These are phyloP conservation scores for Ditula angustiorana DNA, from an alignment of 2,888 invertebrate genomes.

Conservation along the genomic window DNA sequence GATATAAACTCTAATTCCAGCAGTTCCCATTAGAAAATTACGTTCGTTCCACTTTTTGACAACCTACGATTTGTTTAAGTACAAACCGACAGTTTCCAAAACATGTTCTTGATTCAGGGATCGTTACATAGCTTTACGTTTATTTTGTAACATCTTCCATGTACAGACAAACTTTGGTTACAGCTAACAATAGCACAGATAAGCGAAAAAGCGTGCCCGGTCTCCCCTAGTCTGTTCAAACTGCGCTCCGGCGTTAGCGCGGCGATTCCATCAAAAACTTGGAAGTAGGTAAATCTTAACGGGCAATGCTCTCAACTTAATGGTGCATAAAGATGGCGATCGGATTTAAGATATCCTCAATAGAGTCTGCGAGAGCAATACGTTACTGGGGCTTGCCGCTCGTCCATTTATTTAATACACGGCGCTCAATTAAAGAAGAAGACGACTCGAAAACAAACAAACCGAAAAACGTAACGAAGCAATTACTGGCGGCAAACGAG, in stretches of 20 bases:
- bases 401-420: slow-evolving; percentile 31
- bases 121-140: too few relatives aligned
- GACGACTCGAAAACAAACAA: slow-evolving; percentile 56
- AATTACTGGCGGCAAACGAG: slow-evolving; percentile 64
- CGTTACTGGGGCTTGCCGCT: slow-evolving; percentile 7
- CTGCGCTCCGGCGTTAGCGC: background rate
- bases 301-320: background rate
- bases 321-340: background rate
- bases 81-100: too few relatives aligned
- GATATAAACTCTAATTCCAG: too few relatives aligned
- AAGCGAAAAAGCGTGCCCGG: too few relatives aligned
- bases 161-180: too few relatives aligned
- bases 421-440: slow-evolving; percentile 56
- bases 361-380: background rate
- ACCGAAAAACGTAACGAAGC: slow-evolving; percentile 65
- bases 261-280: slow-evolving; percentile 4
- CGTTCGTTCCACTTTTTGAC: too few relatives aligned
- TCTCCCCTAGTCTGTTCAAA: background rate
- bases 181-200: too few relatives aligned
- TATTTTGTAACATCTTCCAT: too few relatives aligned
- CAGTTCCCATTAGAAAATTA: too few relatives aligned
- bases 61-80: too few relatives aligned
- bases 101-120: too few relatives aligned
- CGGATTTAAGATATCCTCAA: slow-evolving; percentile 14
- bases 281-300: background rate